Evolutionary conservation across 2,888 invertebrate species (phyloP).

Genomic region (Pomacea canaliculata): DNA sequence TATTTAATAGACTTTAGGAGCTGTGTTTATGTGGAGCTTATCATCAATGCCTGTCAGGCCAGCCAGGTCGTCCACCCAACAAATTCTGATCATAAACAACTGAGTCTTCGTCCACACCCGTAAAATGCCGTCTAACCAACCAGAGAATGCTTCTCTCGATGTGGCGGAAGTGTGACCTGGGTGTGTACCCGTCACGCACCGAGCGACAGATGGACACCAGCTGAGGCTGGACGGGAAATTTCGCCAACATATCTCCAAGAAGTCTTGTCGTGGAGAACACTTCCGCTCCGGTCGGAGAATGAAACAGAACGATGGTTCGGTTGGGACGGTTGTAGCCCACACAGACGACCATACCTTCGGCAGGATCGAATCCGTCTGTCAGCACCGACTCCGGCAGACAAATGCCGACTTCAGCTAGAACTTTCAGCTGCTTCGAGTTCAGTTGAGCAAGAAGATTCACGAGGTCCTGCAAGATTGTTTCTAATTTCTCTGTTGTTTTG

Average conservation of each 20-base stretch:
- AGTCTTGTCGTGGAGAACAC: constrained; percentile 34
- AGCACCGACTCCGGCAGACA: constrained; percentile 46
- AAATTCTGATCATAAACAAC: constrained; percentile 26
- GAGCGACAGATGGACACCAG: constrained; percentile 57
- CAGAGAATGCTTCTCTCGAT: constrained; percentile 50
- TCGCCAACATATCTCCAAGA: constrained; percentile 24
- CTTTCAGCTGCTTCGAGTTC: constrained; percentile 38
- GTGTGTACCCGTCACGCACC: constrained; percentile 60
- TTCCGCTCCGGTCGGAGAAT: constrained; percentile 41
- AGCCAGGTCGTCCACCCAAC: constrained; percentile 28
- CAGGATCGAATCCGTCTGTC: constrained; percentile 27
- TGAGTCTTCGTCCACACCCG: neutral
- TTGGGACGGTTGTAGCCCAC: constrained; percentile 51
- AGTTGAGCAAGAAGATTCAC: constrained; percentile 18
- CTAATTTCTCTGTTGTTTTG: too few relatives aligned
- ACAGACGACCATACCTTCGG: constrained; percentile 43
- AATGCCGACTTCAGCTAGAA: constrained; percentile 47
- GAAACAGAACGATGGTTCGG: constrained; percentile 41
- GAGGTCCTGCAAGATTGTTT: constrained; percentile 6
- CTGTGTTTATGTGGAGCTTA: too few relatives aligned
- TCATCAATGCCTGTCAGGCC: constrained; percentile 20
- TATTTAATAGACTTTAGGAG: too few relatives aligned
- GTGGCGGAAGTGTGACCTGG: constrained; percentile 44
- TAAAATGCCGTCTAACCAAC: constrained; percentile 33
- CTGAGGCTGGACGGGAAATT: constrained; percentile 25